Evolutionary conservation across 2,113 vertebrate species (phyloP).

Genomic region (Chaetodon trifascialis): DNA sequence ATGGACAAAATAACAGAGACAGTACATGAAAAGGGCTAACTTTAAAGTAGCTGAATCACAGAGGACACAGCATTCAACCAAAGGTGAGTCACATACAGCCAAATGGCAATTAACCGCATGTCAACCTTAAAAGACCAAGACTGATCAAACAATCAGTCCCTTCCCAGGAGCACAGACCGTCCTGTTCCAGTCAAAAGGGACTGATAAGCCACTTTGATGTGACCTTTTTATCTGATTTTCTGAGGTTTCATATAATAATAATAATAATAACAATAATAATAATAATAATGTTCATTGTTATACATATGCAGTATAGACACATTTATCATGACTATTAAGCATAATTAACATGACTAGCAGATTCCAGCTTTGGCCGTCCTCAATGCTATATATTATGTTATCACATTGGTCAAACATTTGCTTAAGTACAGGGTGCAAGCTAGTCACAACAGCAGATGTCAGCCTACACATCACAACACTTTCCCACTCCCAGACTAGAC

Average conservation of each 20-base stretch:
- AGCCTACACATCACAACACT: background rate
- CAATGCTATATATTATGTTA: too few relatives aligned
- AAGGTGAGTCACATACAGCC: slow-evolving; percentile 16
- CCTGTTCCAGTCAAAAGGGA: background rate
- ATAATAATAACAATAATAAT: too few relatives aligned
- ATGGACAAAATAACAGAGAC: slow-evolving; percentile 22
- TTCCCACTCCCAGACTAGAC: background rate
- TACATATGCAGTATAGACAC: too few relatives aligned
- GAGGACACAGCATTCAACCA: background rate
- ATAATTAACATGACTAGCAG: too few relatives aligned
- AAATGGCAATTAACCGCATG: slow-evolving; percentile 15
- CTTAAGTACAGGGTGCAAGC: background rate
- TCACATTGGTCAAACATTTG: background rate
- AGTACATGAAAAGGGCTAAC: slow-evolving; percentile 8
- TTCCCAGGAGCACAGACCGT: background rate
- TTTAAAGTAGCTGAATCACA: slow-evolving; percentile 41
- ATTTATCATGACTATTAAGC: too few relatives aligned
- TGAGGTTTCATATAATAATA: background rate
- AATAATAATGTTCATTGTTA: too few relatives aligned
- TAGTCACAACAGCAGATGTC: background rate
- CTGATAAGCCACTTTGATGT: background rate
- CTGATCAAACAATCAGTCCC: background rate
- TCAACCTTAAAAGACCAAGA: slow-evolving; percentile 1
- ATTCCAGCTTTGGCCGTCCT: too few relatives aligned
- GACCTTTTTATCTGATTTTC: background rate